Conservation (phyloP, 2,113 vertebrate genomes). For the Urocitellus parryii region DNA sequence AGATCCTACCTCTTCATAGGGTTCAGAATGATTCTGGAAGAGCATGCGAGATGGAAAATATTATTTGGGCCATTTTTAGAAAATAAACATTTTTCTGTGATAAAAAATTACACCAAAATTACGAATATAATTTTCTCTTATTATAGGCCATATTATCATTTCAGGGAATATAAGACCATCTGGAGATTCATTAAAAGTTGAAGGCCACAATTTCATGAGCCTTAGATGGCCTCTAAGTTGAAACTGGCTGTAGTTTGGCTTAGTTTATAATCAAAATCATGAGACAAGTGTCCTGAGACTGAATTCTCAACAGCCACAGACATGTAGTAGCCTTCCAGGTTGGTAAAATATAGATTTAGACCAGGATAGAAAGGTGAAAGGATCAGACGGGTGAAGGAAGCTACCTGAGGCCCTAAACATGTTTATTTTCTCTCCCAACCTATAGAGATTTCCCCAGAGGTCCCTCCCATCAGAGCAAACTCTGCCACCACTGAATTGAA, state of each 20-base stretch:
- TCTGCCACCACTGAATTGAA: not conserved
- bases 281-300: not conserved
- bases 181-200: not conserved
- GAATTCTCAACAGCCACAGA: not conserved
- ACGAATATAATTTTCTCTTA: not conserved
- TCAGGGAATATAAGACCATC: not conserved
- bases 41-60: not conserved
- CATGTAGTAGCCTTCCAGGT: not conserved
- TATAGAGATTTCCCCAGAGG: no score
- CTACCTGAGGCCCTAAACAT: not conserved
- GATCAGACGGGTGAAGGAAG: not conserved
- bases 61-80: not conserved
- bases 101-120: not conserved
- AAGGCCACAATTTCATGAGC: not conserved
- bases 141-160: not conserved
- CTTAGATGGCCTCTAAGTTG: not conserved
- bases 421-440: not conserved
- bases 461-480: not conserved
- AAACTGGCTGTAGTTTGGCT: not conserved
- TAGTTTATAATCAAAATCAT: not conserved
- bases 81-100: not conserved
- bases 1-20: not conserved
- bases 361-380: not conserved
- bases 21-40: not conserved
- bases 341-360: not conserved